Evolutionary conservation across 1,140 invertebrate species (phyloP).

Genomic region (Lanistes nyassanus): DNA sequence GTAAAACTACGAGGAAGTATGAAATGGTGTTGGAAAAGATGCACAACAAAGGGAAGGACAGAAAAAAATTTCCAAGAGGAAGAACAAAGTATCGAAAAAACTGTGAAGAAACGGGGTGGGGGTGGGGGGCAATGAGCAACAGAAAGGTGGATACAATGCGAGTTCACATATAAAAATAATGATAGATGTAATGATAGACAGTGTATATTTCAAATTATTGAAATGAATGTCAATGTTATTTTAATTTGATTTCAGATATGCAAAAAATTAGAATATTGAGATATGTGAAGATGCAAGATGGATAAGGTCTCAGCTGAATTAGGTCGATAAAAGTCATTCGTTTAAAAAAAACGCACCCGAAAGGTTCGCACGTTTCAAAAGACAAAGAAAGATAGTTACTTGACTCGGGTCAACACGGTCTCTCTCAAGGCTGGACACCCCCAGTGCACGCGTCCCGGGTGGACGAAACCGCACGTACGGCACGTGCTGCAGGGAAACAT

Average conservation of each 20-base stretch:
- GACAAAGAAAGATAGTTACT: conserved; percentile 24
- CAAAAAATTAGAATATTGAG: too few species aligned
- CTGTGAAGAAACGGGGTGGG: neutral
- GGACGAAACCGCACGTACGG: conserved; percentile 28
- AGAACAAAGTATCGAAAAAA: neutral
- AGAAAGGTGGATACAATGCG: too few species aligned
- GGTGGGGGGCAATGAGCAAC: neutral
- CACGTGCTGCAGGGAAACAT: conserved; percentile 18
- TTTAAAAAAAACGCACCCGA: neutral
- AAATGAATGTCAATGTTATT: too few species aligned
- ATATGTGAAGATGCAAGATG: too few species aligned
- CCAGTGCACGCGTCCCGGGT: conserved; percentile 33
- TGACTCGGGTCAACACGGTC: conserved; percentile 37
- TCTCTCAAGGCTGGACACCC: conserved; percentile 37
- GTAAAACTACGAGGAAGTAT: neutral
- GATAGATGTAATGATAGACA: too few species aligned
- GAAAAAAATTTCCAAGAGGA: neutral
- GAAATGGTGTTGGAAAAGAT: neutral
- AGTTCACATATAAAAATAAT: too few species aligned
- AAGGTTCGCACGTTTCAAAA: neutral
- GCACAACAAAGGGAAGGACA: neutral
- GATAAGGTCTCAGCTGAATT: too few species aligned
- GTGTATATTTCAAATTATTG: too few species aligned
- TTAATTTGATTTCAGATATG: too few species aligned
- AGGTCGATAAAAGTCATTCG: too few species aligned